Evolutionary conservation across 2,797 vertebrate genomes (phyloP).

Genomic region (Mormyrops attenuatus): DNA sequence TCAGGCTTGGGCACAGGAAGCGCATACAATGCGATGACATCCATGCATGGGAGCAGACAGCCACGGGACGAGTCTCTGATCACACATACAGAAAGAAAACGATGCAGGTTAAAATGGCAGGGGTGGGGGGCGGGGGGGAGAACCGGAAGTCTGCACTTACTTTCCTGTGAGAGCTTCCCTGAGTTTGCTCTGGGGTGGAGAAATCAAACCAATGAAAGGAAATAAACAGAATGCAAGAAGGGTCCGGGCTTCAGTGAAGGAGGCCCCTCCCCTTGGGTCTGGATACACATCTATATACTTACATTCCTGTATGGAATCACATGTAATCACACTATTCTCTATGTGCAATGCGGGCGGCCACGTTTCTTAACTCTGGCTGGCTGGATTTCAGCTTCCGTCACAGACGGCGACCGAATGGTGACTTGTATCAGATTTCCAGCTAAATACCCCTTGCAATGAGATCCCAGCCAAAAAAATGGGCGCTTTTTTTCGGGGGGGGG

Average conservation of each 20-base stretch:
- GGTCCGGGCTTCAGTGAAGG: background rate
- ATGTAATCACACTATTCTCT: background rate
- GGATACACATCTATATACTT: background rate
- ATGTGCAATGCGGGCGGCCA: background rate
- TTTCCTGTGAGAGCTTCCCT: slow-evolving; percentile 93
- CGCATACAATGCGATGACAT: slow-evolving; percentile 52
- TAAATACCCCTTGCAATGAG: background rate
- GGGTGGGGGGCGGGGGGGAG: background rate
- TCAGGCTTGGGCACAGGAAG: slow-evolving; percentile 50
- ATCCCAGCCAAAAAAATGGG: background rate
- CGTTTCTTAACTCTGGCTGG: background rate
- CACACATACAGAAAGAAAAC: slow-evolving; percentile 43
- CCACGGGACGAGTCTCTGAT: slow-evolving; percentile 44
- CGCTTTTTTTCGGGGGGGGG: too few relatives aligned
- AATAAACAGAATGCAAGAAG: slow-evolving; percentile 42
- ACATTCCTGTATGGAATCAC: background rate
- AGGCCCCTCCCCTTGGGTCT: background rate
- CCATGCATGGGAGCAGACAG: slow-evolving; percentile 80
- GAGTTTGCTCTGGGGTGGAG: slow-evolving; percentile 96
- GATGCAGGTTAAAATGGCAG: background rate
- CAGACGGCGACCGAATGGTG: background rate
- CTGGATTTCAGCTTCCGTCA: background rate
- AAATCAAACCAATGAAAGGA: slow-evolving; percentile 69
- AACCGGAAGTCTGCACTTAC: slow-evolving; percentile 81
- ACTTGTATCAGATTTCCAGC: background rate